phyloP scores from a whole-genome alignment of 2,113 vertebrate species.

The Sebastes fasciatus region DNA sequence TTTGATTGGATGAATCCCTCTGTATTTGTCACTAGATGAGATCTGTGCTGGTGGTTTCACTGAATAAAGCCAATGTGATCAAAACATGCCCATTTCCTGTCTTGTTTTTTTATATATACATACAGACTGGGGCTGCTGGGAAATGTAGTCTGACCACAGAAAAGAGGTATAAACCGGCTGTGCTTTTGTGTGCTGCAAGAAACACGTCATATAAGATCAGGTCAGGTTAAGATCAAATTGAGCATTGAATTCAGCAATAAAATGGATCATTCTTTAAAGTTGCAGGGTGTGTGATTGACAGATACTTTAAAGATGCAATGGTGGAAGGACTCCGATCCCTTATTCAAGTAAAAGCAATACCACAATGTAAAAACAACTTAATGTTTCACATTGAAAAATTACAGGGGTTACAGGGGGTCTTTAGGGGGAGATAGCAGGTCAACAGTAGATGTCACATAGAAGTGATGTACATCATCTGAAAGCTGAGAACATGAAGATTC shows the following conservation, averaged over 20 bases:
- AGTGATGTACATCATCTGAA: too few relatives aligned
- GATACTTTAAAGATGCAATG: neutral
- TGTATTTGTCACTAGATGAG: constrained; percentile 17
- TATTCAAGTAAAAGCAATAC: neutral
- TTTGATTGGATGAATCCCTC: constrained; percentile 30
- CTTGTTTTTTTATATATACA: neutral
- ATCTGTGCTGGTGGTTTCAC: constrained; percentile 58
- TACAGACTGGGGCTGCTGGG: neutral
- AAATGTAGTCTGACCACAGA: neutral
- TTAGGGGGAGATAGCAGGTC: too few relatives aligned
- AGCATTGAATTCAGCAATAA: neutral
- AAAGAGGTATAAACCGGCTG: too few relatives aligned
- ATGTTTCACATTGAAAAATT: too few relatives aligned
- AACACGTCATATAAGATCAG: neutral
- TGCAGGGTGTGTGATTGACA: neutral
- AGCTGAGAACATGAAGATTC: too few relatives aligned
- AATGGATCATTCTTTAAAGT: neutral
- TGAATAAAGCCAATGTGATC: constrained; percentile 78
- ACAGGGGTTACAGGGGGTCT: too few relatives aligned
- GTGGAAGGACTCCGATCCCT: neutral
- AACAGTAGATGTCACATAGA: too few relatives aligned
- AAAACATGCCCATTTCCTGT: neutral
- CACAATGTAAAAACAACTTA: neutral
- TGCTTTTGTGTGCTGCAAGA: neutral
- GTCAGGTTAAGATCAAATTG: neutral